These are phyloP conservation scores for Tychaedon coryphoeus DNA, from an alignment of 2,113 vertebrate species.

Conservation along the genomic window DNA sequence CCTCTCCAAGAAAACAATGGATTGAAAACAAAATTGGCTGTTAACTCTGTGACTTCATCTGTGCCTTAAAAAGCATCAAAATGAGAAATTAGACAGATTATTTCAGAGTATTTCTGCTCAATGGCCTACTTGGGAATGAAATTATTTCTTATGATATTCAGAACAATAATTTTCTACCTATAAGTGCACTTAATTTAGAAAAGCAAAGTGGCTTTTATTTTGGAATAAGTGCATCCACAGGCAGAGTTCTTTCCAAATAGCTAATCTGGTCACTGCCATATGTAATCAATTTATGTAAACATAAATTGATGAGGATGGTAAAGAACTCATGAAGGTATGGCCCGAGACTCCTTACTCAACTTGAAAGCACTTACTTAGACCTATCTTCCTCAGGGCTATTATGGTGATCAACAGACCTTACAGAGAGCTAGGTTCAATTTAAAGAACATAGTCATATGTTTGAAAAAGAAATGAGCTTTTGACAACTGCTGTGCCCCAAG, in stretches of 20 bases:
- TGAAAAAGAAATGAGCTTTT: slow-evolving; percentile 26
- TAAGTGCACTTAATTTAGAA: not conserved
- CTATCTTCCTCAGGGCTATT: not conserved
- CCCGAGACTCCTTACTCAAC: slow-evolving; percentile 17
- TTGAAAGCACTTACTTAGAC: not conserved
- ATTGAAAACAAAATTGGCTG: not conserved
- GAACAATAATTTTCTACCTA: not conserved
- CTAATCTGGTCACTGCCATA: slow-evolving; percentile 22
- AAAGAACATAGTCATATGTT: not conserved
- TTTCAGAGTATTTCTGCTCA: not conserved
- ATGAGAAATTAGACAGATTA: not conserved
- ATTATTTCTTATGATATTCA: not conserved
- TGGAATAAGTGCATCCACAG: slow-evolving; percentile 23
- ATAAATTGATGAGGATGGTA: not conserved
- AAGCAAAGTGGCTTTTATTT: slow-evolving; percentile 18
- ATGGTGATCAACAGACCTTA: not conserved
- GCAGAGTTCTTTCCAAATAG: slow-evolving; percentile 23
- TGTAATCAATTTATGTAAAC: slow-evolving; percentile 10
- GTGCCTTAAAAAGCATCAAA: not conserved
- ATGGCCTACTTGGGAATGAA: not conserved
- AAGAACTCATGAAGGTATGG: not conserved
- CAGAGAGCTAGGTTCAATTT: not conserved
- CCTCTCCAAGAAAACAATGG: not conserved
- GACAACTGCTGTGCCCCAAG: not conserved
- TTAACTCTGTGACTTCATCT: not conserved